Evolutionary conservation across 2,888 invertebrate genomes (phyloP).

Genomic region (Bombylius discolor): DNA sequence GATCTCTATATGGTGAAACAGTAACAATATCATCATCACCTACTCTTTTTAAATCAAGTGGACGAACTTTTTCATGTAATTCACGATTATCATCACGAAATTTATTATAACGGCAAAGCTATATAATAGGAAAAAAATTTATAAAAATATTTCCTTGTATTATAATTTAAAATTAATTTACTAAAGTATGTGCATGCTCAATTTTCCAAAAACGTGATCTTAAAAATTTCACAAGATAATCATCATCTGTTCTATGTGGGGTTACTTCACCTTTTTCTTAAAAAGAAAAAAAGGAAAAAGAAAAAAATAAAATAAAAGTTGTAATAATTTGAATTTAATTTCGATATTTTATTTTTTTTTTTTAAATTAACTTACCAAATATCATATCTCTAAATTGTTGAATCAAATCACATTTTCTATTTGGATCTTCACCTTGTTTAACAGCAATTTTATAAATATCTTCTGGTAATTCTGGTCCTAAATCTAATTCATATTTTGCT

Average conservation of each 20-base stretch:
- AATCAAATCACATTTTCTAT: constrained; percentile 51
- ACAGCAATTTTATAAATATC: constrained; percentile 52
- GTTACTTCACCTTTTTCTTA: constrained; percentile 61
- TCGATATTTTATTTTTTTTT: not conserved
- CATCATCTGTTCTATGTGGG: constrained; percentile 64
- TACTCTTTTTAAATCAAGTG: constrained; percentile 47
- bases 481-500: constrained; percentile 41
- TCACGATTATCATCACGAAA: constrained; percentile 61
- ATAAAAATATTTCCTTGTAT: not conserved
- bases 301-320: not conserved
- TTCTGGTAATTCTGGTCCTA: constrained; percentile 49
- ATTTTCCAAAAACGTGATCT: constrained; percentile 60
- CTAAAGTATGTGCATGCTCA: constrained; percentile 60
- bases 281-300: constrained; percentile 21
- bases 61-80: constrained; percentile 52
- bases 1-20: constrained; percentile 64
- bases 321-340: not conserved
- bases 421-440: constrained; percentile 55
- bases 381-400: constrained; percentile 62
- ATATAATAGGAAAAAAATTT: not conserved
- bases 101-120: constrained; percentile 57
- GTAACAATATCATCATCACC: constrained; percentile 56
- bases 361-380: constrained; percentile 42
- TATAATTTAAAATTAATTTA: constrained; percentile 29
- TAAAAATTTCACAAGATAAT: constrained; percentile 58